Base-by-base conservation (phyloP, 2,888 invertebrate genomes). In the Drosophila fungiperda region DNA sequence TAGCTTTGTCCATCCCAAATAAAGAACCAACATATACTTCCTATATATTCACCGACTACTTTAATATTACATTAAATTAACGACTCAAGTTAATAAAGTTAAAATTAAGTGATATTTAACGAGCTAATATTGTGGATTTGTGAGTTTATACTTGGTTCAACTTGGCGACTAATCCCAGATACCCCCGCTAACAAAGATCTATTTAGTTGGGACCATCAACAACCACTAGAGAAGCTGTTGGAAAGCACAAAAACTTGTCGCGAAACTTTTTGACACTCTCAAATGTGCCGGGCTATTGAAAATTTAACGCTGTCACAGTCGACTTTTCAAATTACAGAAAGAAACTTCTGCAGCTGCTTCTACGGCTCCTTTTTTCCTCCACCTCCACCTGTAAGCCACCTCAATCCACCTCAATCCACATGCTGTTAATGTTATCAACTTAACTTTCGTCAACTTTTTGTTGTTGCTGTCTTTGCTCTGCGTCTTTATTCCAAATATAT, bases 251-350 rank as follows among this genome's bases (percentile, higher is more conserved):
- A 70, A 82, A 83, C 45, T 77, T 80, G 61, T 68, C 70, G 64
- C 32, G 20, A 68, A 89, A 85, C 71, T 87, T 85, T 85, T 77
- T 81, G 85, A 89, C 85, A 85, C 89, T 89, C 87, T 89, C 73
- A 81, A 83, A 87, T 89, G 78, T 85, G 74, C 68, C 58, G 40
- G 68, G 71, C 82, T 83, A 79, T 87, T 89, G 84, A 84, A 82
- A 87, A 87, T 87, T 87, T 72, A 80, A 86, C 86, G 74, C 67
- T 70, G 83, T 75, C 79, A 68, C 33, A 50, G 78, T 57, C 67
- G 78, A 81, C 78, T 78, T 78, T 78, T 68, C 82, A 81, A 81
- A 81, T 73, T 77, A 63, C 60, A 66, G 68, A 40, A 57, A 59
- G 59, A 58, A 78, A 68, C 78, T 77, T 81, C 45, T 64, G 45